Evolutionary conservation across 1,140 invertebrate species (phyloP).

Genomic region (Panagrolaimus sp.): DNA sequence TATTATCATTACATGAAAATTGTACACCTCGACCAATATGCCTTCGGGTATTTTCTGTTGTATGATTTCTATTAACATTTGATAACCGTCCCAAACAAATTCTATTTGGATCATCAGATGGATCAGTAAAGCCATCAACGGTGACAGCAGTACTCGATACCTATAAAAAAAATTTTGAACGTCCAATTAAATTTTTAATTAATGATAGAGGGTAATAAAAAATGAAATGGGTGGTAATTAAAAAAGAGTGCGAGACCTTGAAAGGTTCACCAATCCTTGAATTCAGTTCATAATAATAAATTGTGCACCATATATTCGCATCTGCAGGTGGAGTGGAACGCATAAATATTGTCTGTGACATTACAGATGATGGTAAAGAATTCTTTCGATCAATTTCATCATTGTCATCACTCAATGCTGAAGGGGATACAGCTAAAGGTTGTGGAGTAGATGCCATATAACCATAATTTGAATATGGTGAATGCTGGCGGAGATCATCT

Average conservation of each 20-base stretch:
- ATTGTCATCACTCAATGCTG: constrained; percentile 52
- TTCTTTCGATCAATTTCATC: constrained; percentile 18
- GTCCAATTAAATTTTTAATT: not conserved
- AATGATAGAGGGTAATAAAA: constrained; percentile 11
- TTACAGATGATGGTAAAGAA: constrained; percentile 6
- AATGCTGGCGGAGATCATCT: no score
- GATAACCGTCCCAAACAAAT: constrained; percentile 66
- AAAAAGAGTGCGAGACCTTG: constrained; percentile 51
- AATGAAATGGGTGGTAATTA: not conserved
- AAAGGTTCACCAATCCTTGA: constrained; percentile 66
- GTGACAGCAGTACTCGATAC: constrained; percentile 61
- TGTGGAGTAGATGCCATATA: no score
- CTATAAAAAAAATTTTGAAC: constrained; percentile 45
- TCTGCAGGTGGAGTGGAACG: not conserved
- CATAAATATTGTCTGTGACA: not conserved
- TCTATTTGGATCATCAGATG: constrained; percentile 63
- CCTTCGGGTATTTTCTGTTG: constrained; percentile 66
- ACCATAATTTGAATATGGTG: no score
- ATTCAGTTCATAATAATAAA: constrained; percentile 67
- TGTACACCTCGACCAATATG: constrained; percentile 69
- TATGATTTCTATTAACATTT: constrained; percentile 67
- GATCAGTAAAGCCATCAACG: constrained; percentile 63
- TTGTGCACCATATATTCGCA: constrained; percentile 63
- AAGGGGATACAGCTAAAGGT: constrained; percentile 22
- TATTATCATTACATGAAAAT: constrained; percentile 31